These are phyloP conservation scores for Globia sparganii DNA, from an alignment of 2,888 invertebrate genomes.

Conservation along the genomic window DNA sequence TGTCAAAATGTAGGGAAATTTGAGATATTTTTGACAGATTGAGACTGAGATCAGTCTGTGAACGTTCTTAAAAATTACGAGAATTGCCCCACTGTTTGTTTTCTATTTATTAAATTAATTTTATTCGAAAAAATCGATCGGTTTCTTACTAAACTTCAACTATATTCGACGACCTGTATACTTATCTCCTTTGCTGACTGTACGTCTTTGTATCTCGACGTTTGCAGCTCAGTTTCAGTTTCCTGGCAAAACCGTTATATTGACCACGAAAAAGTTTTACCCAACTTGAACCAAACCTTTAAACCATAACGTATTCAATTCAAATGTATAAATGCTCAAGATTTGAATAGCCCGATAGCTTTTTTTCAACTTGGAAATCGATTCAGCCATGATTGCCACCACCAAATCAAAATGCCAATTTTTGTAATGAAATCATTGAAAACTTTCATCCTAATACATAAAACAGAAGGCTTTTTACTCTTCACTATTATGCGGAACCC, in stretches of 20 bases:
- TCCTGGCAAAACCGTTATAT: neutral
- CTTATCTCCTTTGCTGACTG: no score
- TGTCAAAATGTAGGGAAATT: no score
- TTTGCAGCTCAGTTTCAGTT: no score
- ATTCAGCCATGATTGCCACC: neutral
- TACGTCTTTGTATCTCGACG: no score
- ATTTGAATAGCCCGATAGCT: neutral
- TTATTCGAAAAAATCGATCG: no score
- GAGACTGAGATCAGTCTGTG: no score
- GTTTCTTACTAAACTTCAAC: no score
- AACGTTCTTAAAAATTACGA: no score
- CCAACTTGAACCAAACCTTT: neutral
- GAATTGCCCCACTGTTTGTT: no score
- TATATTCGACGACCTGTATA: no score
- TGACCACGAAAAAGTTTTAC: neutral
- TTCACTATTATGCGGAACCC: constrained; percentile 32
- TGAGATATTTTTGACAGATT: no score
- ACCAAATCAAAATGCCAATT: neutral
- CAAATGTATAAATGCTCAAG: neutral
- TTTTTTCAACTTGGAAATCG: neutral
- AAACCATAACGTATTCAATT: neutral
- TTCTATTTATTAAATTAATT: no score
- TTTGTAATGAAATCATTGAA: constrained; percentile 39
- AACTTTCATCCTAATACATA: constrained; percentile 37
- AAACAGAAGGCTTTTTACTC: constrained; percentile 54